phyloP scores from a whole-genome alignment of 2,888 invertebrate genomes.

The Stomorhina lunata region DNA sequence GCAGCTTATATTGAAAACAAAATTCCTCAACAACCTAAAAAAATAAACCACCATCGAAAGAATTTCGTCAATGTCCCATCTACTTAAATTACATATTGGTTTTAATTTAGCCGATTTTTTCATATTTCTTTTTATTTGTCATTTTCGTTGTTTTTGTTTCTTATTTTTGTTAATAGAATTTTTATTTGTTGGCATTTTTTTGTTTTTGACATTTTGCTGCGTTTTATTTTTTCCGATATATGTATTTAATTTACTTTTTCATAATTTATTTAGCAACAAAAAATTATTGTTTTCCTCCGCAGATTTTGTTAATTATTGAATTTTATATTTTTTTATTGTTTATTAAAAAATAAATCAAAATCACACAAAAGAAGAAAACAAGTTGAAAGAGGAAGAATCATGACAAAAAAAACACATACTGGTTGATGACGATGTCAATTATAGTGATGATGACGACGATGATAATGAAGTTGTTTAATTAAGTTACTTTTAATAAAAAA shows the following conservation, averaged over 20 bases:
- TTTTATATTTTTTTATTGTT: not conserved
- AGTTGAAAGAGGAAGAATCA: not conserved
- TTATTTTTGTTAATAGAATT: not conserved
- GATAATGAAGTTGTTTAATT: constrained; percentile 47
- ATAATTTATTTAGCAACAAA: not conserved
- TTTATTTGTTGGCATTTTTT: not conserved
- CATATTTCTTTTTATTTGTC: not conserved
- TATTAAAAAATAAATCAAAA: too few species aligned
- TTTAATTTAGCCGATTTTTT: not conserved
- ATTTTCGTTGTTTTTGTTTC: constrained; percentile 10
- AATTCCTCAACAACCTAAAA: not conserved
- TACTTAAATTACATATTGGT: constrained; percentile 17
- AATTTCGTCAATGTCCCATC: constrained; percentile 23
- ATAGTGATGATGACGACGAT: constrained; percentile 27
- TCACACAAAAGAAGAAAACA: too few species aligned
- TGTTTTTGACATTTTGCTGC: not conserved
- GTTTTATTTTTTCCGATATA: not conserved
- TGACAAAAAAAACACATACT: constrained; percentile 2
- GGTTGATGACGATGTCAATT: constrained; percentile 38
- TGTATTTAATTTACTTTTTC: not conserved
- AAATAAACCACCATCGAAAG: not conserved
- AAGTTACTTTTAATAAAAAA: too few species aligned
- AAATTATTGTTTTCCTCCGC: not conserved
- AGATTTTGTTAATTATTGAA: not conserved
- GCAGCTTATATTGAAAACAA: not conserved